Evolutionary conservation across 2,113 vertebrate species (phyloP).

Genomic region (Casuarius casuarius): DNA sequence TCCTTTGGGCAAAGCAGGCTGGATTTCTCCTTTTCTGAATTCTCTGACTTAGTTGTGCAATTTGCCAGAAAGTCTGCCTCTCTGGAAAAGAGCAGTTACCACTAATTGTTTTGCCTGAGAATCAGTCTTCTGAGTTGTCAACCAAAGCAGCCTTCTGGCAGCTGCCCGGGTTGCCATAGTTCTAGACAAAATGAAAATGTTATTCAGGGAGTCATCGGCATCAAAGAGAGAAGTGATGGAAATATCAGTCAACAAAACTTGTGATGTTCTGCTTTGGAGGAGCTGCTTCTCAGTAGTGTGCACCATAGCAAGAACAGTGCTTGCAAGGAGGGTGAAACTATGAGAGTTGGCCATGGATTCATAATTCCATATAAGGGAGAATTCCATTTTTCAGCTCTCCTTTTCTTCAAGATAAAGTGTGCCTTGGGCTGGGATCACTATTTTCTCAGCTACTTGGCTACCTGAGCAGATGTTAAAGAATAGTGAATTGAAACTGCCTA

Average conservation of each 20-base stretch:
- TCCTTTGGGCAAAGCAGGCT: constrained; percentile 30
- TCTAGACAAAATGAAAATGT: constrained; percentile 64
- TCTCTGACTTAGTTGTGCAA: constrained; percentile 19
- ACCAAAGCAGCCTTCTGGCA: constrained; percentile 64
- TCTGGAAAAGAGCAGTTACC: constrained; percentile 56
- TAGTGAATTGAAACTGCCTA: no score
- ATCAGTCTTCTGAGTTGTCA: constrained; percentile 47
- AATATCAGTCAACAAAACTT: constrained; percentile 55
- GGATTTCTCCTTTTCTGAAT: constrained; percentile 46
- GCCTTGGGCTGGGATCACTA: not conserved
- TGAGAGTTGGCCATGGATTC: not conserved
- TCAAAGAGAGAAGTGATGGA: constrained; percentile 7
- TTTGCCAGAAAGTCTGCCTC: constrained; percentile 61
- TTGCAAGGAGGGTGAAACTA: not conserved
- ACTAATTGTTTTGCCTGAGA: constrained; percentile 68
- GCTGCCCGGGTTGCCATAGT: constrained; percentile 62
- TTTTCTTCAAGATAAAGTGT: not conserved
- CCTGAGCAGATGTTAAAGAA: no score
- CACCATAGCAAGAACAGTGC: not conserved
- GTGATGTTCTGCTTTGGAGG: constrained; percentile 23
- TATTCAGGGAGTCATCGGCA: constrained; percentile 33
- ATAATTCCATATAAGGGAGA: constrained; percentile 44
- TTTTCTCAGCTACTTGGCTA: not conserved
- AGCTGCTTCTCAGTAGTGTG: not conserved
- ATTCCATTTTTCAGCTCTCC: constrained; percentile 1